Evolutionary conservation across 2,797 vertebrate species (phyloP), one percentile per base, ranked within the genome.

Genomic region (Martes flavigula): DNA sequence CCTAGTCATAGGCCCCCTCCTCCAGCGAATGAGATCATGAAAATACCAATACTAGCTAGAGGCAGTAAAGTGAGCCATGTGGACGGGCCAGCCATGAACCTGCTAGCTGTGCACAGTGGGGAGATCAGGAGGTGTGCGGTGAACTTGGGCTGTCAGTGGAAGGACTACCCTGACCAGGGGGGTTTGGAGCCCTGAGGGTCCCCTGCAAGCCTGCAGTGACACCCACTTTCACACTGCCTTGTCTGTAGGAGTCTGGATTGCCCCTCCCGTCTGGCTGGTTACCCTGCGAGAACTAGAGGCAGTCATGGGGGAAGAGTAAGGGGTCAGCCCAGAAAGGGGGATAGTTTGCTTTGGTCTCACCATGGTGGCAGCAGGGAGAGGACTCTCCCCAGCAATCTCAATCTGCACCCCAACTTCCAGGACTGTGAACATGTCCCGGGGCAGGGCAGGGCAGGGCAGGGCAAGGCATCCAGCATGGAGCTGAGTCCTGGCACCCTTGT

Each of bases 401-500:
- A 13, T 38, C 91, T 79, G 25, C 12, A 21, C 14, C 8, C 18
- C 83, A 73, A 60, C 27, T 1, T 0, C 51, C 43, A 40, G 32
- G 66, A 23, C 32, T 60, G 70, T 15, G 32, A 30, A 32, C 30
- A 3, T 72, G 58, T 60, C 68, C 32, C 0, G 0, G 46, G 3
- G 12, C 46, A 0, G 32, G 35, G 27, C 2, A 21, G 58, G 72
- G 43, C 2, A n/a, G 40, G 73, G 40, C 48, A 48, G 48, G 48
- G 40, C 1, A 60, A 7, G 32, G 15, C 7, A 15, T 35, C 20
- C 82, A 7, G 1, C 27, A 0, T 43, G n/a, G 9, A 88, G 94
- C 70, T 8, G 2, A 21, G 20, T 66, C 56, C 54, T 35, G 62
- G 43, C 38, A 83, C 75, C 2, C 68, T 96, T 96, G 96, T 87